These are phyloP conservation scores for Micrastur ruficollis DNA, from an alignment of 2,797 vertebrate genomes.

Conservation along the genomic window DNA sequence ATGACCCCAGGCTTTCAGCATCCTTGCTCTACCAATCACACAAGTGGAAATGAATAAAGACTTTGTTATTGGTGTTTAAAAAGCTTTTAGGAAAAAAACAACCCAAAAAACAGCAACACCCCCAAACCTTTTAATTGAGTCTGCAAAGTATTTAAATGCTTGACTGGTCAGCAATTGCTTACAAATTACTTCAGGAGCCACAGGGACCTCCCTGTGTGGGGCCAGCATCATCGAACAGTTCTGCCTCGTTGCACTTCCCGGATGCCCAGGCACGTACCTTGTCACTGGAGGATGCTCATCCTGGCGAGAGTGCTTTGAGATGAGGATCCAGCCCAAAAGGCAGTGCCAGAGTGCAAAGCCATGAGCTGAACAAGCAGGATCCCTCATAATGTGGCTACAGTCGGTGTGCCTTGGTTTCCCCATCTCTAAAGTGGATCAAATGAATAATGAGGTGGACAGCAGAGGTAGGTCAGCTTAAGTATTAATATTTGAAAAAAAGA, in stretches of 20 bases:
- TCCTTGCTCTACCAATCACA: not conserved
- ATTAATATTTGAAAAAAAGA: not conserved
- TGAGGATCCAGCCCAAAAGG: not conserved
- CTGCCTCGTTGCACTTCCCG: not conserved
- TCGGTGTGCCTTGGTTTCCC: not conserved
- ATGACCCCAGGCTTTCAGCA: constrained; percentile 26
- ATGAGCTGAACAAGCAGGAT: not conserved
- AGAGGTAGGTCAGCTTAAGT: not conserved
- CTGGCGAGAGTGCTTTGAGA: not conserved
- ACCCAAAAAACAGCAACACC: not conserved
- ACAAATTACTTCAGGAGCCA: constrained; percentile 49
- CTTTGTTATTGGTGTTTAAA: constrained; percentile 31
- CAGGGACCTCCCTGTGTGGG: not conserved
- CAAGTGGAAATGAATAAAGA: not conserved
- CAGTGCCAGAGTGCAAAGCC: not conserved
- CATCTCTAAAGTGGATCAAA: not conserved
- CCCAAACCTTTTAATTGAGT: constrained; percentile 31
- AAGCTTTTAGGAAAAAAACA: not conserved
- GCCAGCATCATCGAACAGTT: not conserved
- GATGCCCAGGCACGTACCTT: not conserved
- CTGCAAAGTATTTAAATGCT: constrained; percentile 39
- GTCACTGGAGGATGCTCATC: fast-evolving
- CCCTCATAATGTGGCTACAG: fast-evolving
- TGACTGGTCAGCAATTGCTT: not conserved
- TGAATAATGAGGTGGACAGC: not conserved